Percentiles rank a stretch among this genome's conserved stretches.
Conservation (phyloP, 2,113 vertebrate species). For the Serinus canaria region DNA sequence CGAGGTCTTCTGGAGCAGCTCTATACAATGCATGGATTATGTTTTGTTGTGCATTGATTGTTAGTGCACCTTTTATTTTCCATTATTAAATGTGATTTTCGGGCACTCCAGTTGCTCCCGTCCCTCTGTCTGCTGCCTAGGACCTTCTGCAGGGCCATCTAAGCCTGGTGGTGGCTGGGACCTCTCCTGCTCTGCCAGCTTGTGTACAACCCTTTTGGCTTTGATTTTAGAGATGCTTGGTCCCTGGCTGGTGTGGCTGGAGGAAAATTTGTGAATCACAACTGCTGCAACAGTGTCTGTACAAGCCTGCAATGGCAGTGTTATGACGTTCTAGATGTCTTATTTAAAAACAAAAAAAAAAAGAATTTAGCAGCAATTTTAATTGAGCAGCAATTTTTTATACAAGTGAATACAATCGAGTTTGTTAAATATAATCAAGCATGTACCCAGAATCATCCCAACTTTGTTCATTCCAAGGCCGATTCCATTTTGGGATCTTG, state of each 20-base stretch:
- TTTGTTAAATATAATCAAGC: not conserved
- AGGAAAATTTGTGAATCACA: not conserved
- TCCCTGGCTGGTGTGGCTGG: not conserved
- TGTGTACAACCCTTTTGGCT: not conserved
- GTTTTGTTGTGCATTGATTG: not conserved
- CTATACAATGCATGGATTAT: not conserved
- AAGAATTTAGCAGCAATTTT: not conserved
- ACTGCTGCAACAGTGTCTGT: not conserved
- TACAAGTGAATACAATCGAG: not conserved
- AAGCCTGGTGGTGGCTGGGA: not conserved
- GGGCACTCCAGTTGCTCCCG: accelerated
- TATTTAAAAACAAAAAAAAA: not conserved
- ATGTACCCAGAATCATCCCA: not conserved
- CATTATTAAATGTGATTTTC: not conserved
- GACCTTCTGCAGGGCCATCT: not conserved
- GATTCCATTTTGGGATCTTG: not conserved
- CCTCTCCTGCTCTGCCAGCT: not conserved
- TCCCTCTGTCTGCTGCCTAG: not conserved
- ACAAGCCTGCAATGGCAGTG: not conserved
- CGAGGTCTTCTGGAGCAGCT: not conserved
- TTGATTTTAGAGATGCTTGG: not conserved
- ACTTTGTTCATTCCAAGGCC: not conserved
- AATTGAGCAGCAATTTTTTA: not conserved
- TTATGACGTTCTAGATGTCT: not conserved
- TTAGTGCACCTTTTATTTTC: not conserved